These are phyloP conservation scores for Eupithecia tripunctaria DNA, from an alignment of 2,888 invertebrate species.

Conservation along the genomic window DNA sequence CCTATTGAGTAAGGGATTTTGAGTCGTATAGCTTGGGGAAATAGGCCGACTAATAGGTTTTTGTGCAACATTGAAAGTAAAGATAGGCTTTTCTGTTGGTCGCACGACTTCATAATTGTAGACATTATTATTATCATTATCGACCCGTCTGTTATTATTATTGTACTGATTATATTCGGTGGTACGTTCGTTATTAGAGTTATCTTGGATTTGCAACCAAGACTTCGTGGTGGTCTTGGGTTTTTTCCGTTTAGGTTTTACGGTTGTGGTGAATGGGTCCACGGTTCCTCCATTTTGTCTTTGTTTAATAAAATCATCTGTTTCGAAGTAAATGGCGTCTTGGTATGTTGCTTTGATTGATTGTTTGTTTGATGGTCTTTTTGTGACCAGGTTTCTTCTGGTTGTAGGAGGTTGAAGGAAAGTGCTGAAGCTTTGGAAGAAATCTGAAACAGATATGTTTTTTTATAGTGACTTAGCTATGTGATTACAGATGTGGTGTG, in stretches of 20 bases:
- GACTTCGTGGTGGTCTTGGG: slow-evolving; percentile 19
- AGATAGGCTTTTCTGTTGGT: slow-evolving; percentile 20
- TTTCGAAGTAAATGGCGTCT: slow-evolving; percentile 40
- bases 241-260: slow-evolving; percentile 49
- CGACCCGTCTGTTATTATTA: slow-evolving; percentile 20
- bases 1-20: slow-evolving; percentile 50
- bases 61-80: slow-evolving; percentile 10
- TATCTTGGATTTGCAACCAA: slow-evolving; percentile 20
- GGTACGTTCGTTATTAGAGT: not conserved
- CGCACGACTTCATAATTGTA: slow-evolving; percentile 17
- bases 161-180: slow-evolving; percentile 15
- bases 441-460: slow-evolving; percentile 56
- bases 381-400: slow-evolving; percentile 38
- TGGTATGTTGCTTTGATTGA: slow-evolving; percentile 38
- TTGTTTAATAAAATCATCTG: slow-evolving; percentile 42
- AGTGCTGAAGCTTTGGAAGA: slow-evolving; percentile 64
- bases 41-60: slow-evolving; percentile 26
- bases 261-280: slow-evolving; percentile 46
- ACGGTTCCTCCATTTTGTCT: slow-evolving; percentile 15
- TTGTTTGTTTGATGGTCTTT: slow-evolving; percentile 38
- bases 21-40: slow-evolving; percentile 43
- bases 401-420: slow-evolving; percentile 52
- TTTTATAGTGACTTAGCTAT: not conserved
- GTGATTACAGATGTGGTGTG: no score
- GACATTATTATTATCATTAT: slow-evolving; percentile 14